Evolutionary conservation across 2,113 vertebrate species (phyloP).

Genomic region (Burhinus bistriatus): DNA sequence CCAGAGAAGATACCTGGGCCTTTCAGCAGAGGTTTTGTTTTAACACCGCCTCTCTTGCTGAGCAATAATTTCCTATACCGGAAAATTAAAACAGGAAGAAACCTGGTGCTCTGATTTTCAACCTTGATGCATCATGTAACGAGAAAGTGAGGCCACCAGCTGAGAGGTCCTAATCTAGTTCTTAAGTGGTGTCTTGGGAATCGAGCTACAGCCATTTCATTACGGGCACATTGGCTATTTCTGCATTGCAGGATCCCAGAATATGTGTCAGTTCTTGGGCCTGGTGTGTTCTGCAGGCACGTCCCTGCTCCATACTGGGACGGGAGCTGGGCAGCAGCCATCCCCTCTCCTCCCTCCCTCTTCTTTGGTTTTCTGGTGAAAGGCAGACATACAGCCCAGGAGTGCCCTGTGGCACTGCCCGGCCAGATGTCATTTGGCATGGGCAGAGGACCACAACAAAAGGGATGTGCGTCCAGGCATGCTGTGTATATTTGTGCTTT

Average conservation of each 20-base stretch:
- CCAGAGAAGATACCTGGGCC: neutral
- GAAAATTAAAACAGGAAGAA: neutral
- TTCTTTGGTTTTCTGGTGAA: neutral
- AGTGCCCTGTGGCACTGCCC: neutral
- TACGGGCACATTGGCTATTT: neutral
- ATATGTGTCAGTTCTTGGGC: neutral
- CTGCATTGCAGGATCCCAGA: neutral
- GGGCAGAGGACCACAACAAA: neutral
- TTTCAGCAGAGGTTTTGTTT: neutral
- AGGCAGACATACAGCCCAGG: neutral
- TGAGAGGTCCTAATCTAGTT: neutral
- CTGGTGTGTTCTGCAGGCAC: neutral
- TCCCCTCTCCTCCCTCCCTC: neutral
- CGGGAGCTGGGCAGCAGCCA: neutral
- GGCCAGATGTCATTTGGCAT: neutral
- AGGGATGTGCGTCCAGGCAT: neutral
- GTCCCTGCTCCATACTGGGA: fast-evolving
- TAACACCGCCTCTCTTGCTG: neutral
- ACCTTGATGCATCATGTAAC: neutral
- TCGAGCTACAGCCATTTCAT: neutral
- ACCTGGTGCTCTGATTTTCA: neutral
- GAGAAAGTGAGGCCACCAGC: neutral
- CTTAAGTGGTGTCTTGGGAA: neutral
- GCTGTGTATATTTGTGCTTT: neutral
- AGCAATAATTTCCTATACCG: neutral